Base-by-base conservation (phyloP, 2,888 invertebrate genomes). In the Metopia argyrocephala region DNA sequence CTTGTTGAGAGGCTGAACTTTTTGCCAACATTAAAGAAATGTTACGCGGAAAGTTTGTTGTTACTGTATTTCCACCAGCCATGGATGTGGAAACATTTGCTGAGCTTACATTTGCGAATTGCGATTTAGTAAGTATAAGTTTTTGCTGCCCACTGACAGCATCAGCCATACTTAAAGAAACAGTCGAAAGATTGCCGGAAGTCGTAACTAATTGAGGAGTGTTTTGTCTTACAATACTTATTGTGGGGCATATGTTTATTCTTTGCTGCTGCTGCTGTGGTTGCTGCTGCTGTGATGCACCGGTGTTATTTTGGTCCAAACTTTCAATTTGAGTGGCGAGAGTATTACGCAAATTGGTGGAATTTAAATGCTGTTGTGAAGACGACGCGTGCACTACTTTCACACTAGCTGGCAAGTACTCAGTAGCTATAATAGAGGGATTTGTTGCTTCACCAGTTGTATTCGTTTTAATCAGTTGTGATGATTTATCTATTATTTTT, bases 141-240 rank as follows among this genome's bases (percentile, higher is more conserved):
- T 81, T 81, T 20, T 81, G 81, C 28, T 78, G 81, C 0, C 81
- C 81, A 48, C 81, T 78, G 31, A 66, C 74, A 9, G 81, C 46
- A 48, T 81, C 81, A 2, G 81, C 69, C 78, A 78, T 75, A 21
- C 81, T 81, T 1, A 81, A 20, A 1, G 81, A 81, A 1, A 81
- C 78, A 2, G 81, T 81, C n/a, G 81, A 78, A 48, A 81, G 57
- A 61, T 81, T 81, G 21, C 81, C 79, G 2, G 83, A 78, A 15
- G 84, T 80, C 7, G 83, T 82, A 59, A 84, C 82, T 23, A 82
- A 64, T 66, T 84, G 84, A 2, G 84, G 81, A n/a, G 81, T 73
- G 48, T 76, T 79, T 68, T 83, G 83, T 27, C 79, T 69, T 31
- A 84, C 82, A 71, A 84, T 83, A 38, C 82, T 84, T 7, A 83